Base-by-base conservation (phyloP, 2,888 invertebrate species). In the Iselma pallidipennis region DNA sequence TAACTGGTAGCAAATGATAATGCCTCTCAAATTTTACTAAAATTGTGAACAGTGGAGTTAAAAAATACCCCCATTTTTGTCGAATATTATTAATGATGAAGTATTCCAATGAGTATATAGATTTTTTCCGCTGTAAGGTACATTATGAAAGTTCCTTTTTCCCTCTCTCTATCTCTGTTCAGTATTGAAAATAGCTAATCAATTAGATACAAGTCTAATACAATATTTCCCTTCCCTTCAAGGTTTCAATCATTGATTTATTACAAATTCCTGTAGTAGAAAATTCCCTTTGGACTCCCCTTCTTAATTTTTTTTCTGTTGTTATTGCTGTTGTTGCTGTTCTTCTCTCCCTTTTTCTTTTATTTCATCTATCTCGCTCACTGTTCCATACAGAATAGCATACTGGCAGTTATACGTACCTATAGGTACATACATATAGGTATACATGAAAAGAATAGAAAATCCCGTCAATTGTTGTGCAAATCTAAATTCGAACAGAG, bases 391-490 rank as follows among this genome's bases (percentile, higher is more conserved):
- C 10, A 10, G 48, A 37, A 50, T 59, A 66, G 65, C 71, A 37
- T 54, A 66, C 66, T 78, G 79, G 76, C 79, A 77, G 79, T 79
- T 80, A 79, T 73, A 65, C 65, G 63, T 33, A 37, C 37, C 37
- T 37, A 16, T 37, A 37, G 16, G 12, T 37, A 37, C 19, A n/a
- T n/a, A n/a, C n/a, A n/a, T n/a, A n/a, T n/a, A n/a, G n/a, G n/a
- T n/a, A n/a, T n/a, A n/a, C n/a, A n/a, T 16, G 37, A 16, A 68
- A 73, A 77, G 74, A 77, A 78, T 77, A 77, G 78, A 78, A 79
- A 78, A 78, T 79, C 77, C 78, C 69, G 65, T 65, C 74, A 69
- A 80, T 80, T 80, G 79, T 80, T 80, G 80, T 79, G 79, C 80
- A 80, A 79, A 80, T 80, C 77, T 73, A 67, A 71, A 71, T 70